phyloP scores from a whole-genome alignment of 2,888 invertebrate genomes.

The Standfussiana lucernea region DNA sequence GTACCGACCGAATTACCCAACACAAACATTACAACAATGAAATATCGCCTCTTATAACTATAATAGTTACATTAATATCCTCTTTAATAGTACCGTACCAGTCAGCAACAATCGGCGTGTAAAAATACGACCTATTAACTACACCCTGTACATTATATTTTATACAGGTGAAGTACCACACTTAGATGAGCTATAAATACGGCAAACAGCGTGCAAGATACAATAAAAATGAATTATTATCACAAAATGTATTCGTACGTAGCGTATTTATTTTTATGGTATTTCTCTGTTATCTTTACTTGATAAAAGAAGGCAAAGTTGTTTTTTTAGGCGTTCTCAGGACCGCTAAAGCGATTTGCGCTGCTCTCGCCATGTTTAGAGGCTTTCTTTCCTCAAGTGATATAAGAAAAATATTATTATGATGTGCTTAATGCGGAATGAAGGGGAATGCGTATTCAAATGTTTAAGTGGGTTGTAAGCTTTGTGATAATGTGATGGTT shows the following conservation, averaged over 20 bases:
- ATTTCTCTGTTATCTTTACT: slow-evolving; percentile 78
- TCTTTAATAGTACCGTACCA: slow-evolving; percentile 63
- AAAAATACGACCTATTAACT: slow-evolving; percentile 82
- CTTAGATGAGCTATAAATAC: slow-evolving; percentile 89
- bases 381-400: slow-evolving; percentile 63
- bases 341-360: slow-evolving; percentile 73
- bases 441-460: slow-evolving; percentile 59
- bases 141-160: slow-evolving; percentile 85
- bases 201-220: slow-evolving; percentile 89
- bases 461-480: slow-evolving; percentile 58
- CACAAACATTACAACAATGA: slow-evolving; percentile 51
- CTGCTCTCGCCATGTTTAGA: slow-evolving; percentile 66
- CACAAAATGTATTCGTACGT: slow-evolving; percentile 86
- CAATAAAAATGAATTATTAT: slow-evolving; percentile 90
- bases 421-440: slow-evolving; percentile 66
- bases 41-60: slow-evolving; percentile 62
- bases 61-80: slow-evolving; percentile 69
- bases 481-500: slow-evolving; percentile 51
- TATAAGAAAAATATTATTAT: slow-evolving; percentile 70
- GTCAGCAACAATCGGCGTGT: slow-evolving; percentile 76
- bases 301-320: slow-evolving; percentile 76
- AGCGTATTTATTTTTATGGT: slow-evolving; percentile 82
- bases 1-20: slow-evolving; percentile 36
- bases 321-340: slow-evolving; percentile 75
- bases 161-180: slow-evolving; percentile 84